Evolutionary conservation across 2,888 invertebrate species (phyloP).

Genomic region (Cephus spinipes): DNA sequence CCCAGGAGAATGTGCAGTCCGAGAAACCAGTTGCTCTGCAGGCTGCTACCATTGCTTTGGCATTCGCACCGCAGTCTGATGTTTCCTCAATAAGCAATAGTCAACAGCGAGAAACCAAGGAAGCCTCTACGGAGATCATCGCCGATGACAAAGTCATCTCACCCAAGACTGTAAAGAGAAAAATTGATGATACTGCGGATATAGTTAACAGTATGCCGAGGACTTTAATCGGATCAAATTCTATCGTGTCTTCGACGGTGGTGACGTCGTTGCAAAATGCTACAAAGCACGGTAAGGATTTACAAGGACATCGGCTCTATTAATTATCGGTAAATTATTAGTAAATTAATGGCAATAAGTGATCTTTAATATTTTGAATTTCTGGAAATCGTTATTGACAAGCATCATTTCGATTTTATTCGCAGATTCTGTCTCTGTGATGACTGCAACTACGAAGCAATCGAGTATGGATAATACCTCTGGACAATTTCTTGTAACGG

Average conservation of each 20-base stretch:
- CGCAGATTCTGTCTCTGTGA: conserved; percentile 42
- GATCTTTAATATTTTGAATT: neutral
- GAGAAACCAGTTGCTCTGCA: conserved; percentile 50
- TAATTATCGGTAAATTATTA: neutral
- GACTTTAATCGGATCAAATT: conserved; percentile 40
- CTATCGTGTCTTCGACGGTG: conserved; percentile 40
- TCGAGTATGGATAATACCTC: conserved; percentile 41
- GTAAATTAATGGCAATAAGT: neutral
- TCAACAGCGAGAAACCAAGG: conserved; percentile 49
- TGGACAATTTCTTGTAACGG: conserved; percentile 48
- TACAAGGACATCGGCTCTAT: neutral
- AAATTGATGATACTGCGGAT: conserved; percentile 49
- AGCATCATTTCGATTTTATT: neutral
- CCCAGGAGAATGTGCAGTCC: conserved; percentile 39
- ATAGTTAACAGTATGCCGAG: conserved; percentile 37
- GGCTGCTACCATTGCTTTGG: conserved; percentile 52
- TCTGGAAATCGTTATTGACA: neutral
- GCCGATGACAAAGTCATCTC: conserved; percentile 51
- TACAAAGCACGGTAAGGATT: conserved; percentile 54
- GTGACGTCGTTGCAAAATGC: conserved; percentile 47
- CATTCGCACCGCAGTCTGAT: conserved; percentile 51
- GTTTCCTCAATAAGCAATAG: conserved; percentile 43
- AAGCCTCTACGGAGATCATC: conserved; percentile 44
- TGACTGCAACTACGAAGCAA: conserved; percentile 34
- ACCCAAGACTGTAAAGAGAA: conserved; percentile 59